Base-by-base conservation (phyloP, 1,140 invertebrate genomes). In the Ostrea edulis region DNA sequence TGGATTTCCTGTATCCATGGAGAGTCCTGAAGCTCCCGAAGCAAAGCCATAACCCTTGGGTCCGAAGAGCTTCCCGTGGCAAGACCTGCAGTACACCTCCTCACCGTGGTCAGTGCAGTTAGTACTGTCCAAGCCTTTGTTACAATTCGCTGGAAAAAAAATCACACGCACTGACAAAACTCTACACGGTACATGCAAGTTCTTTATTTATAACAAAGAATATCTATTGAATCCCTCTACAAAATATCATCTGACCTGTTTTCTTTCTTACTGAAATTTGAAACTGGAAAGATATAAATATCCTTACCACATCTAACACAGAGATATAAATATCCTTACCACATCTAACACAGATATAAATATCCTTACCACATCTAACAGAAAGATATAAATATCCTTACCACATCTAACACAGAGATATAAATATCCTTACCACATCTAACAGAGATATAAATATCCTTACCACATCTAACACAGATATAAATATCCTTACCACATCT, bases 321-420 rank as follows among this genome's bases (percentile, higher is more conserved):
- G 97, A n/a, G n/a, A n/a, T n/a, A n/a, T n/a, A n/a, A n/a, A n/a
- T n/a, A n/a, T n/a, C n/a, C 93, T 97, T 96, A 99, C 98, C 97
- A 96, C 99, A 99, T 96, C 99, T 99, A 99, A 96, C 99, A 99
- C 95, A 97, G 97, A n/a, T n/a, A n/a, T n/a, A n/a, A n/a, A n/a
- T n/a, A n/a, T n/a, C n/a, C 93, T 97, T 96, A 99, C 98, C 97
- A 96, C 99, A 99, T 96, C 99, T 99, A n/a, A n/a, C n/a, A n/a
- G n/a, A n/a, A n/a, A n/a, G n/a, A n/a, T n/a, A n/a, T n/a, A n/a
- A n/a, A n/a, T n/a, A n/a, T n/a, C n/a, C 93, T 97, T 96, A 99
- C 98, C 97, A 96, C 99, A 99, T 96, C 99, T 99, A 99, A 96
- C 99, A 99, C 95, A 97, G 97, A n/a, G n/a, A n/a, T n/a, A n/a